Base-by-base conservation (phyloP, 2,113 vertebrate genomes). In the Syrmaticus mikado region DNA sequence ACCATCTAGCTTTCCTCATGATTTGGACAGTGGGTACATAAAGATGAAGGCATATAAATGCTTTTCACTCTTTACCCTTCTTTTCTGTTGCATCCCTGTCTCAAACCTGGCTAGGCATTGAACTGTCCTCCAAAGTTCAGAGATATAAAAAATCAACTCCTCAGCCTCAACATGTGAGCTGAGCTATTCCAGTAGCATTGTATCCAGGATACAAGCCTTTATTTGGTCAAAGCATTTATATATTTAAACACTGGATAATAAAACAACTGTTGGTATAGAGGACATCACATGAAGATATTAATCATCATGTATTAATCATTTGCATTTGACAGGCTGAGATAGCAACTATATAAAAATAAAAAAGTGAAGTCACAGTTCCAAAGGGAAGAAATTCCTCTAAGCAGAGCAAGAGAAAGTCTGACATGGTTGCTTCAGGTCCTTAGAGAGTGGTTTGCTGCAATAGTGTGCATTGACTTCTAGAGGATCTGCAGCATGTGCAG, bases 261-360 rank as follows among this genome's bases (percentile, higher is more conserved):
- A 87, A 87, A 73, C 17, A 73, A 38, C 11, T 4, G 30, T 6
- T 71, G 8, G 5, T 57, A 85, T 27, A 60, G 61, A 93, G 65
- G 53, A 41, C 28, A 85, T 55, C 40, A 58, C 50, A 43, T 34
- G 32, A 82, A 87, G 41, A 36, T 1, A 11, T 70, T 89, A 82
- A 82, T 82, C 67, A 89, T 28, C 18, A 5, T 10, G 12, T 41
- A 80, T 80, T 77, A 73, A 62, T 77, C 22, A 82, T 82, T 77
- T 45, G 2, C 53, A 61, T 89, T 71, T 89, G 58, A 66, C 62
- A 68, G 24, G 25, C 48, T 65, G 62, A 86, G 40, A 61, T 20
- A 11, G 3, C 2, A 62, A 58, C 24, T 28, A 19, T 34, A 27
- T 73, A 71, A 87, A 93, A 93, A 89, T n/a, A 81, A 82, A 92